phyloP scores from a whole-genome alignment of 1,140 invertebrate species.

The Cotesia glomerata region DNA sequence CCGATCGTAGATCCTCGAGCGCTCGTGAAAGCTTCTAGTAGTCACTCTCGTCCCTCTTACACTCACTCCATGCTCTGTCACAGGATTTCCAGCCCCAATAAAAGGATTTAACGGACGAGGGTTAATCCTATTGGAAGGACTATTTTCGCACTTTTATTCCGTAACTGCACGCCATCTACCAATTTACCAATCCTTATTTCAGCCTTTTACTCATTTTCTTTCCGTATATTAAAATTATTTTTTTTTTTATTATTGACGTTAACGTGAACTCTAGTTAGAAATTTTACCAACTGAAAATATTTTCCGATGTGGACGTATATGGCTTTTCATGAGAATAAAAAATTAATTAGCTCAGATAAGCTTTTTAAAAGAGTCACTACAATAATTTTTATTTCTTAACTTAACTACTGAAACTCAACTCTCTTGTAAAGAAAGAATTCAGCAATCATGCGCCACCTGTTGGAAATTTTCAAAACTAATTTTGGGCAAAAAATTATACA shows the following conservation, averaged over 20 bases:
- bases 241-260: slow-evolving; percentile 21
- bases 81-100: slow-evolving; percentile 58
- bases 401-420: too few relatives aligned
- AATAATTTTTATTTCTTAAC: background rate
- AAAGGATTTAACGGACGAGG: slow-evolving; percentile 61
- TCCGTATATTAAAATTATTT: slow-evolving; percentile 26
- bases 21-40: background rate
- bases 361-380: too few relatives aligned
- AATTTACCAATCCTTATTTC: slow-evolving; percentile 8
- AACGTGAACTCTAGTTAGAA: background rate
- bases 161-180: slow-evolving; percentile 24
- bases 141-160: slow-evolving; percentile 40
- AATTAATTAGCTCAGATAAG: too few relatives aligned
- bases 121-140: slow-evolving; percentile 59
- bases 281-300: too few relatives aligned
- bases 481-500: too few relatives aligned
- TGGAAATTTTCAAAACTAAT: too few relatives aligned
- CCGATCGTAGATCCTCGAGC: slow-evolving; percentile 37
- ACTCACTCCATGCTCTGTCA: slow-evolving; percentile 45
- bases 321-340: too few relatives aligned
- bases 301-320: too few relatives aligned
- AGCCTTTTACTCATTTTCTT: slow-evolving; percentile 24
- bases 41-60: slow-evolving; percentile 31
- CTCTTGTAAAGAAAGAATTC: too few relatives aligned
- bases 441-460: too few relatives aligned